A percentile compares a stretch with the other conserved stretches of the same genome.
Evolutionary conservation across 53 echinoderm and acorn worm genomes (phyloP).

Genomic region (Antedon mediterranea): DNA sequence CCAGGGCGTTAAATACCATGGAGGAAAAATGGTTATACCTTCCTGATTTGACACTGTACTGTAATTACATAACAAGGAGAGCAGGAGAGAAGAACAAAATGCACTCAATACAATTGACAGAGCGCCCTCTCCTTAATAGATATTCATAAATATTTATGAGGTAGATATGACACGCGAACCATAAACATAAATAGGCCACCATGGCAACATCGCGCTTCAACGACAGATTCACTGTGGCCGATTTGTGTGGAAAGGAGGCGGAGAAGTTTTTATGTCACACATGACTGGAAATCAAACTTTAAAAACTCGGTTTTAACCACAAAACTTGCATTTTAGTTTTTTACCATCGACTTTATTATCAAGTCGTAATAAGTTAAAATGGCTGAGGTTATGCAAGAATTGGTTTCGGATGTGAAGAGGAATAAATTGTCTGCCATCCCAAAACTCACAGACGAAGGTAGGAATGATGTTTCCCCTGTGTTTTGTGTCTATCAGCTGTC

Average conservation of each 20-base stretch:
- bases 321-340: neutral
- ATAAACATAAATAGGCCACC: neutral
- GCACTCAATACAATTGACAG: neutral
- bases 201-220: conserved; percentile 1
- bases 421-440: conserved; percentile 95
- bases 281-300: neutral
- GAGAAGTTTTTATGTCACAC: neutral
- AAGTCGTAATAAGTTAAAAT: conserved; percentile 22
- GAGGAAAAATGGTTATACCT: too few species aligned
- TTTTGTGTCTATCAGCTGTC: too few species aligned
- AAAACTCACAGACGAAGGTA: conserved; percentile 86
- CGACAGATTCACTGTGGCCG: neutral
- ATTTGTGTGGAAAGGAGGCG: too few species aligned
- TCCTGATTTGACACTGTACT: too few species aligned
- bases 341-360: neutral
- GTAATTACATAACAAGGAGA: too few species aligned
- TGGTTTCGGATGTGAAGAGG: conserved; percentile 85
- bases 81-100: too few species aligned
- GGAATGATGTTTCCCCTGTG: conserved; percentile 2
- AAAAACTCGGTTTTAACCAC: neutral
- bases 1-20: too few species aligned
- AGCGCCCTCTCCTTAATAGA: neutral
- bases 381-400: conserved; percentile 73
- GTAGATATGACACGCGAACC: neutral
- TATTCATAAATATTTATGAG: neutral